These are phyloP conservation scores for Drosophila baimaii DNA, from an alignment of 1,140 invertebrate genomes.

Conservation along the genomic window DNA sequence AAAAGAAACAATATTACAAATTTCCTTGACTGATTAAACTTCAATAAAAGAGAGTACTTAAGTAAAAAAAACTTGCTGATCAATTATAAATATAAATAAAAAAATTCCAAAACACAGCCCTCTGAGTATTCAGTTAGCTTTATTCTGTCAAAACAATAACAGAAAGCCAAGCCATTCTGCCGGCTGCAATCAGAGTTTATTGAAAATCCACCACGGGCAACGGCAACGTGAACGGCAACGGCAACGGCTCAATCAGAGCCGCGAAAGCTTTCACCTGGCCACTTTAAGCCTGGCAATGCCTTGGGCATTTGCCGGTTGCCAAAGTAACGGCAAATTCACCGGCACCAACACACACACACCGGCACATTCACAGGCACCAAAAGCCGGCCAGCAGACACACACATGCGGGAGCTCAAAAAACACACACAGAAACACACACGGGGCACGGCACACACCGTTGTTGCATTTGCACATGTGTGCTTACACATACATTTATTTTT, in stretches of 20 bases:
- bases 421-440: constrained; percentile 1
- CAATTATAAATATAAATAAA: not conserved
- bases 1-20: no score
- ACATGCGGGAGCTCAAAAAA: constrained; percentile 18
- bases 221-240: not conserved
- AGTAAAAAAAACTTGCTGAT: not conserved
- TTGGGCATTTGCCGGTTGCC: constrained; percentile 44
- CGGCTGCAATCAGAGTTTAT: constrained; percentile 6
- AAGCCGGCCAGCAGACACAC: constrained; percentile 42
- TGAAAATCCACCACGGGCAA: constrained; percentile 6
- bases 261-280: constrained; percentile 22
- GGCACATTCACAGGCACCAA: constrained; percentile 31
- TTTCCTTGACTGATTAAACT: no score
- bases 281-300: constrained; percentile 58
- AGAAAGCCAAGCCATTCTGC: not conserved
- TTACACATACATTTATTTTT: constrained; percentile 34
- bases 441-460: not conserved
- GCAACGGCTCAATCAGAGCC: constrained; percentile 15
- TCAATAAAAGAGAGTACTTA: no score
- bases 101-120: no score
- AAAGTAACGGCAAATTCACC: constrained; percentile 52
- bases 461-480: constrained; percentile 14
- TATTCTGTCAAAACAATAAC: not conserved
- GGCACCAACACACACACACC: constrained; percentile 45
- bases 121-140: not conserved